These are phyloP conservation scores for Bursaphelenchus okinawaensis DNA, from an alignment of 2,888 invertebrate genomes.

Conservation along the genomic window DNA sequence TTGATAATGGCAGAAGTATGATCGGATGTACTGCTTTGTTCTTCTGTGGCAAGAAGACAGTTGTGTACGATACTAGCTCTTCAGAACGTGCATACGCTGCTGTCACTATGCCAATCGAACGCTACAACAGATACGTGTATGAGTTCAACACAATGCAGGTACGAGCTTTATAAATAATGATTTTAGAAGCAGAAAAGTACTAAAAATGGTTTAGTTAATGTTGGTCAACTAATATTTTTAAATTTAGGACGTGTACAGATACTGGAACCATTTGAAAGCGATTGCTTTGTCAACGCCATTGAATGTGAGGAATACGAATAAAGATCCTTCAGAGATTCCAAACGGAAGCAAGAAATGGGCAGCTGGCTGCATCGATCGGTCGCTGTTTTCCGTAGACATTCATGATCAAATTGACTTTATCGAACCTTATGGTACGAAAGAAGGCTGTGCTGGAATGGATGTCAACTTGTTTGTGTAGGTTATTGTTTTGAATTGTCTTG, in stretches of 20 bases:
- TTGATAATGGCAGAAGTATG: conserved; percentile 25
- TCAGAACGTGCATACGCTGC: conserved; percentile 36
- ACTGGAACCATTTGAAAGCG: conserved; percentile 50
- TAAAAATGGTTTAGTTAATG: conserved; percentile 5
- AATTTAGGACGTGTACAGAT: conserved; percentile 26
- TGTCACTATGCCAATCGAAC: conserved; percentile 32
- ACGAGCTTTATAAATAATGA: too few species aligned
- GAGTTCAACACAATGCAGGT: conserved; percentile 25
- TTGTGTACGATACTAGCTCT: conserved; percentile 38
- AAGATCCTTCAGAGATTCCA: conserved; percentile 7
- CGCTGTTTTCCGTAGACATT: conserved; percentile 12
- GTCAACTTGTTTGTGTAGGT: conserved; percentile 21
- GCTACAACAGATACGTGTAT: conserved; percentile 36
- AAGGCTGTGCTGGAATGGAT: conserved; percentile 31
- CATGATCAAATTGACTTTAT: conserved; percentile 1
- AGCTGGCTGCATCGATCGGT: conserved; percentile 16
- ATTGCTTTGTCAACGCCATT: conserved; percentile 45
- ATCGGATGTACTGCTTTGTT: conserved; percentile 20
- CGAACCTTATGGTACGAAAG: conserved; percentile 7
- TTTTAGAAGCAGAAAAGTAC: too few species aligned
- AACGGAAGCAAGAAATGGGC: conserved; percentile 17
- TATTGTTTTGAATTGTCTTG: not conserved
- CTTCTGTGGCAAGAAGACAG: conserved; percentile 11
- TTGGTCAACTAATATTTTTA: conserved; percentile 6
- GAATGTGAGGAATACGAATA: conserved; percentile 18